Base-by-base conservation (phyloP, 2,888 invertebrate genomes). In the Euplexia lucipara region DNA sequence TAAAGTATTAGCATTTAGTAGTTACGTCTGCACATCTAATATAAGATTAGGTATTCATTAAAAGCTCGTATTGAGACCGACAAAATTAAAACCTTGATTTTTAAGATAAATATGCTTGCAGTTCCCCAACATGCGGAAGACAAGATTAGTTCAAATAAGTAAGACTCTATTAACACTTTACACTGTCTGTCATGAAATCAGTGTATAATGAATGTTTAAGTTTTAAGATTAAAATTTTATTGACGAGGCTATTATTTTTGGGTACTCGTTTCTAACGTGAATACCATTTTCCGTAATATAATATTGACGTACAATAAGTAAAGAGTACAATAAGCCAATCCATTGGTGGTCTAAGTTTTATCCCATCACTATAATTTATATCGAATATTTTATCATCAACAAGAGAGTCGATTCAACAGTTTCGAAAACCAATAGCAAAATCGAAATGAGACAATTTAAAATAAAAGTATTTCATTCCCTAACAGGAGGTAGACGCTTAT, bases 401-500 rank as follows among this genome's bases (percentile, higher is more conserved):
- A 44, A 54, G 32, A 64, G 54, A 75, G 57, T 34, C 47, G 32
- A 67, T 70, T 66, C 49, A 60, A 67, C 59, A 65, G 35, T 59
- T 64, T 68, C 22, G 14, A 56, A 72, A 69, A 64, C 51, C 70
- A 65, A 72, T 67, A 68, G 57, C 51, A 69, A 67, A 71, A 56
- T 48, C 49, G 14, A 37, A 71, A 66, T 57, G 51, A 51, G 53
- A 59, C 57, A 71, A 65, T 60, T 51, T 62, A 61, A 74, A 75
- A 86, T 87, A 86, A 89, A 88, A 86, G 75, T 75, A 81, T 70
- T 78, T 82, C 78, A 82, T 82, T 85, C 78, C 62, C 56, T 70
- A 75, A 73, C 75, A 67, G 74, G 61, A 72, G 67, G 70, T 66
- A 79, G 90, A 92, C 90, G 86, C 79, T 92, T 85, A 93, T 92